Evolutionary conservation across 2,888 invertebrate genomes (phyloP), one percentile per base, ranked within the genome.

Genomic region (Margaritifera margaritifera): DNA sequence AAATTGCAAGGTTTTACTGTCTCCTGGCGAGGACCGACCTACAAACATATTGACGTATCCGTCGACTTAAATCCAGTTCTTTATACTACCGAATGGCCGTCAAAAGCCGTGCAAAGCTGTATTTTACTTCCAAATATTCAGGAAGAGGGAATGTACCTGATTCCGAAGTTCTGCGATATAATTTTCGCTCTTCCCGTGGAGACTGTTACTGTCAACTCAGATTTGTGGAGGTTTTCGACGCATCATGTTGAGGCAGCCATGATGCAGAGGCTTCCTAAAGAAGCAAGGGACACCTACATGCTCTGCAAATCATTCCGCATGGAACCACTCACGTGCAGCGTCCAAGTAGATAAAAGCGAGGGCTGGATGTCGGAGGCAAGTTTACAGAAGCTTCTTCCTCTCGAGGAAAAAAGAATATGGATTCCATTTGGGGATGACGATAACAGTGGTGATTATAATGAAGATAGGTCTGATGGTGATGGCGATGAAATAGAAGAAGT

Each of bases 301-400:
- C 20, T 66, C 4, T 72, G 72, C 42, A 72, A 72, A 60, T 19
- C 57, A 6, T 67, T 72, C 53, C 25, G 72, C 24, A 69, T 69
- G 72, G 72, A 72, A 54, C 72, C 72, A 24, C n/a, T 72, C 8
- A 59, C 64, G 6, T 72, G 72, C 54, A 56, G 66, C 52, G 64
- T 72, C 25, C 31, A 63, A 31, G 31, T 31, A 31, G 31, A 31
- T 1, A 31, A 8, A 8, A 31, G 31, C 31, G 1, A 31, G 8
- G 31, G 31, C 8, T 31, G 8, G 31, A 1, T 31, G 31, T 31
- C 8, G 2, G 31, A 8, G 8, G 31, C 31, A 31, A 31, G 6
- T 31, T 31, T 31, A 31, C 31, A 6, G 31, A 31, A 31, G 31
- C 31, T 6, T 31, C 6, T 31, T 31, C 31, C 31, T 31, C 31